Evolutionary conservation across 64 coral and sea anemone genomes (phyloP), one percentile per base, ranked within the genome.

Genomic region (Stichodactyla helianthus): DNA sequence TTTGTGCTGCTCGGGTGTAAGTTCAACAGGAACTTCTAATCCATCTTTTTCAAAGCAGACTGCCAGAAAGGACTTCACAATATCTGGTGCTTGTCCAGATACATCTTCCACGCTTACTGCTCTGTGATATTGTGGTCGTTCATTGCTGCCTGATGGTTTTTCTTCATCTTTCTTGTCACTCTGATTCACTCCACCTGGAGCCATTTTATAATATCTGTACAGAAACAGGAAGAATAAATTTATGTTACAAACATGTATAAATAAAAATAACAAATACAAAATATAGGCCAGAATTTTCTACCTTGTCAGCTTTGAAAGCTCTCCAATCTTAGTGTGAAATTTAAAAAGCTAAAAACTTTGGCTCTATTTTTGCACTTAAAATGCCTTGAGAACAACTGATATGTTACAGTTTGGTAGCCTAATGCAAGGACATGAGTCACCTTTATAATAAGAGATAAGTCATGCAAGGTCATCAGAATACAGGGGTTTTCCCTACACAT

Each of bases 21-120:
- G 87, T 91, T 98, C 95, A 16, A 12, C 18, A 26, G 95, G 95
- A 8, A 89, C 89, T 8, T 59, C 19, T 52, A 91, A 51, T 15
- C 95, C 95, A 94, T 98, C 92, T 63, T 91, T 81, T 76, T 87
- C 74, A 84, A 96, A 96, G 74, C 91, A 96, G 19, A 86, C 88
- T 11, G 25, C 77, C 65, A 97, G 76, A 84, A 97, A 97, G 2
- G 89, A 86, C 11, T 25, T 68, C 11, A 97, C 95, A 83, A 97
- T 89, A 5, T 92, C 95, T 16, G 95, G 95, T 71, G 95, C 92
- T 51, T 97, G 95, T 14, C 92, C 92, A 5, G 90, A 83, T n/a
- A 96, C 91, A 80, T 96, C 94, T 35, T 96, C 94, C 52, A 96
- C 94, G 84, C 94, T 96, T 17, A 53, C 82, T 6, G 71, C 68